A percentile compares a stretch with the other conserved stretches of the same genome.
Evolutionary conservation across 2,797 vertebrate species (phyloP).

Genomic region (Erethizon dorsatum): DNA sequence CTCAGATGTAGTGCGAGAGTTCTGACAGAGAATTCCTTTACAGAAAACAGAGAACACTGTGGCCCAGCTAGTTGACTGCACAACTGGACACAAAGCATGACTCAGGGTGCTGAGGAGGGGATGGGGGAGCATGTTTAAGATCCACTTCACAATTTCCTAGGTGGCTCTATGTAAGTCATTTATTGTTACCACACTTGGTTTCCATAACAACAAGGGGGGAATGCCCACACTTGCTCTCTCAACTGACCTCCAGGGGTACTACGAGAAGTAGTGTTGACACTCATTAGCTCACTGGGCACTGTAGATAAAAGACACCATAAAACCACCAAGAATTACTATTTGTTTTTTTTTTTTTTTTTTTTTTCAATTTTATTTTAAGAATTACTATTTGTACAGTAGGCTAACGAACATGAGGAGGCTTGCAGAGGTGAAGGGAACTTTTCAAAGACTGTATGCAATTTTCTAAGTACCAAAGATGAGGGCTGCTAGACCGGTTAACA

Average conservation of each 20-base stretch:
- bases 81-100: neutral
- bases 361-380: no score
- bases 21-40: neutral
- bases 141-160: neutral
- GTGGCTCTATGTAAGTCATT: neutral
- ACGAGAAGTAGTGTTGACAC: slow-evolving; percentile 4
- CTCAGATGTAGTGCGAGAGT: neutral
- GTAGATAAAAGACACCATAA: slow-evolving; percentile 55
- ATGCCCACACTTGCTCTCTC: neutral
- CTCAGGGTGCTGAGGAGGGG: neutral
- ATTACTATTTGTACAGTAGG: neutral
- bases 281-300: neutral
- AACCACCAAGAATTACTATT: slow-evolving; percentile 38
- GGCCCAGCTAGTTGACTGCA: neutral
- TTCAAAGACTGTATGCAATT: neutral
- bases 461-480: neutral
- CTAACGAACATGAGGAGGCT: slow-evolving; percentile 43
- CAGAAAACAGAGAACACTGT: neutral
- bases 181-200: neutral
- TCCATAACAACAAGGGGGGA: neutral
- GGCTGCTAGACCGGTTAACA: neutral
- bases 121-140: neutral
- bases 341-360: no score
- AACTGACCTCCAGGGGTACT: neutral
- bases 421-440: slow-evolving; percentile 37